Conservation (phyloP, 2,113 vertebrate genomes). For the Ellobius talpinus region DNA sequence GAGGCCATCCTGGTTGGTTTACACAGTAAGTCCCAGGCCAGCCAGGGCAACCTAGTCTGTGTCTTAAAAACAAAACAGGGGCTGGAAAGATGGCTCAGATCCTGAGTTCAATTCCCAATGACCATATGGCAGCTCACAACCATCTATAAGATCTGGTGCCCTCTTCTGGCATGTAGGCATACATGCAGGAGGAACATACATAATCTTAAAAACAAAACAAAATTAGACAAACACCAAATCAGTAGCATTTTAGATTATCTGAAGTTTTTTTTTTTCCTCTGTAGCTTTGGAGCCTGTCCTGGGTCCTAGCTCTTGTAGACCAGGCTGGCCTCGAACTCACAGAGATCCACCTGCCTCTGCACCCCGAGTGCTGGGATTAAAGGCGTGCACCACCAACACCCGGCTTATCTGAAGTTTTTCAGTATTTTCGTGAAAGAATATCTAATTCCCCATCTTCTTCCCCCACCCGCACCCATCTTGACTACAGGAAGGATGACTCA, state of each 20-base stretch:
- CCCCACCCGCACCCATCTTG: background rate
- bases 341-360: too few species aligned
- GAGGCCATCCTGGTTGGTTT: background rate
- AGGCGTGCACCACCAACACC: too few species aligned
- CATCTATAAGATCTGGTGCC: background rate
- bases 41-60: background rate
- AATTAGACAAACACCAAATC: background rate
- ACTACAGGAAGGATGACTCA: conserved; percentile 77
- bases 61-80: background rate
- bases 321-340: too few species aligned
- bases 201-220: background rate
- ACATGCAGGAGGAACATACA: background rate
- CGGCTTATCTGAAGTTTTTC: background rate
- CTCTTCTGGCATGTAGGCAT: background rate
- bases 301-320: too few species aligned
- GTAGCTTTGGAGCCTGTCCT: too few species aligned
- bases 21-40: background rate
- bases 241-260: background rate
- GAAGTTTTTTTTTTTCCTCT: background rate
- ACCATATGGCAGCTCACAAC: background rate
- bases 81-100: background rate
- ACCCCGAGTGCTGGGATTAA: too few species aligned
- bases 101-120: background rate
- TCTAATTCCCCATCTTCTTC: conserved; percentile 36
- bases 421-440: conserved; percentile 33